Evolutionary conservation across 2,113 vertebrate genomes (phyloP), one percentile per base, ranked within the genome.

Genomic region (Brachyhypopomus gauderio): DNA sequence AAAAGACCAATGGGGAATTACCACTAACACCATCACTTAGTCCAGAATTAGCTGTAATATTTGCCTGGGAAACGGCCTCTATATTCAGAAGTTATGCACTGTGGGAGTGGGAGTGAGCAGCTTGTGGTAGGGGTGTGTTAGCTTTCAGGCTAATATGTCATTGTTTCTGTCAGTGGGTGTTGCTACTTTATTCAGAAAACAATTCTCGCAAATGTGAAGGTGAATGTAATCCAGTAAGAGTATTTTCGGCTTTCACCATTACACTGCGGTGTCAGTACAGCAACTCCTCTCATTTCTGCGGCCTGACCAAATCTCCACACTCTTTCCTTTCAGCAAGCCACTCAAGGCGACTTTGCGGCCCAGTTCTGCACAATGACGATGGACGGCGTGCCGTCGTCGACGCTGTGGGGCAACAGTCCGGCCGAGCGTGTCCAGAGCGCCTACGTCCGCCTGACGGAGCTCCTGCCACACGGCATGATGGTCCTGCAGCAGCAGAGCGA

Each of bases 401-500:
- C 84, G 41, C 88, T 94, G 79, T 89, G 89, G 0, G 92, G 93
- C 63, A 81, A 90, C 71, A 89, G 91, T 41, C 55, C 77, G 2
- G 80, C 87, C 1, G 88, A 91, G 74, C 90, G 80, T 82, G 85
- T 92, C 59, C 75, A 64, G 2, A 92, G 86, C 85, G 80, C 93
- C 80, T 92, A 89, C 79, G 85, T 85, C 0, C 87, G 84, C 0
- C 78, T 93, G 3, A 90, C 88, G 45, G 84, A 83, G 64, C 93
- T 94, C 83, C 38, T 88, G 14, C 89, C 89, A 0, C 92, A 94
- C 81, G 72, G 92, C 1, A 86, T 82, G 34, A 86, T 86, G 16
- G 92, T 94, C 2, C 84, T 84, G 14, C 90, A 92, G 55, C 92
- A 94, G 87, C 93, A 94, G 87, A 83, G 36, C 3, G 91, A 93